phyloP scores from a whole-genome alignment of 2,888 invertebrate genomes.

The Agriotes lineatus region DNA sequence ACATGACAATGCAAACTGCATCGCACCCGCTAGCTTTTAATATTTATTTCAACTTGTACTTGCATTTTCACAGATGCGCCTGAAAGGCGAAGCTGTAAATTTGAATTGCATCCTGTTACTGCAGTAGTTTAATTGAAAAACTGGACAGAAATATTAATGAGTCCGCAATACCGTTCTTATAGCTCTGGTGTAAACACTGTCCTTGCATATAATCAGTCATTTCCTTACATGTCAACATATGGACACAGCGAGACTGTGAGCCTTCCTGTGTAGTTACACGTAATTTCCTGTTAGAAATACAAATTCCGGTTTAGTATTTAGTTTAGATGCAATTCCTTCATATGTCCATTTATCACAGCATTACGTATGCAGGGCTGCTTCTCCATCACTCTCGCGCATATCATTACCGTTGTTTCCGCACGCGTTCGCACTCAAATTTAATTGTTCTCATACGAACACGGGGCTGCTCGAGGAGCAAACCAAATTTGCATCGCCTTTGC shows the following conservation, averaged over 20 bases:
- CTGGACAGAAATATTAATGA: too few relatives aligned
- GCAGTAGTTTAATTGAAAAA: too few relatives aligned
- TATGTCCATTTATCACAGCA: constrained; percentile 19
- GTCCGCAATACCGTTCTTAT: too few relatives aligned
- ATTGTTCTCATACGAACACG: constrained; percentile 3
- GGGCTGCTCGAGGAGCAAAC: background rate
- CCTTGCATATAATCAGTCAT: background rate
- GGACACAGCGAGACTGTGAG: constrained; percentile 9
- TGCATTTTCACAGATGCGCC: too few relatives aligned
- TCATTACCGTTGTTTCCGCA: constrained; percentile 21
- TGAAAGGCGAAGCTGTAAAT: too few relatives aligned
- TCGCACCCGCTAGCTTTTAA: too few relatives aligned
- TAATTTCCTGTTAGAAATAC: constrained; percentile 34
- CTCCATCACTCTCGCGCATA: constrained; percentile 15
- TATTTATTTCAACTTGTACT: too few relatives aligned
- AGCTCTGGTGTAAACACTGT: background rate
- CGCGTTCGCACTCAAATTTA: constrained; percentile 7
- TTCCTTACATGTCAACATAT: background rate
- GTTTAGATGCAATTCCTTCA: constrained; percentile 19
- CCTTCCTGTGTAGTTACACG: constrained; percentile 32
- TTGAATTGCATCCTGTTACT: too few relatives aligned
- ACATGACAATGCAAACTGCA: too few relatives aligned
- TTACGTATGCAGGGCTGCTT: constrained; percentile 21
- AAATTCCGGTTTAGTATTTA: constrained; percentile 31
- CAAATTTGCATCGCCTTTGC: background rate